Evolutionary conservation across 2,113 vertebrate genomes (phyloP).

Genomic region (Bagarius yarrelli): DNA sequence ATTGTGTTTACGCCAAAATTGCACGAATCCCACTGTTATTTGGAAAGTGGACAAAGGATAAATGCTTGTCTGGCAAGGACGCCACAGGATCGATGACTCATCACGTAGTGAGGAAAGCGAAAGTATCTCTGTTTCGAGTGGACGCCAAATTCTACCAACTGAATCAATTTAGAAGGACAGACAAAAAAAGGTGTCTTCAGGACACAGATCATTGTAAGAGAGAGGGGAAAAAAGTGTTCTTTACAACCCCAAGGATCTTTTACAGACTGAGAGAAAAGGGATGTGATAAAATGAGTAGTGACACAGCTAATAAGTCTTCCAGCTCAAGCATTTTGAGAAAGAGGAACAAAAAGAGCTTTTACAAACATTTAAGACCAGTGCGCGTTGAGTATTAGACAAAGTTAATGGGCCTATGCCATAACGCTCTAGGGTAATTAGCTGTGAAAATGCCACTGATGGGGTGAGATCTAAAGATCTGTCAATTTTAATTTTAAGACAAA

Average conservation of each 20-base stretch:
- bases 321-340: background rate
- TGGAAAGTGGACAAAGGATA: conserved; percentile 20
- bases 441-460: background rate
- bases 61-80: conserved; percentile 24
- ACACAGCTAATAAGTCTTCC: conserved; percentile 24
- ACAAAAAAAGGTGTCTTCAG: conserved; percentile 23
- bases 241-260: conserved; percentile 7
- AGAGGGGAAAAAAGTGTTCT: background rate
- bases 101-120: conserved; percentile 16
- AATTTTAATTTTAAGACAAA: conserved; percentile 15
- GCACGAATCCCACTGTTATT: conserved; percentile 10
- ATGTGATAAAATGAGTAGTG: conserved; percentile 18
- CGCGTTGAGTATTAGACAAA: background rate
- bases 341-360: background rate
- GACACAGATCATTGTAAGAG: conserved; percentile 35
- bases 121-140: conserved; percentile 5
- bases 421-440: conserved; percentile 11
- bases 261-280: background rate
- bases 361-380: background rate
- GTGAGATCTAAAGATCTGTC: conserved; percentile 30
- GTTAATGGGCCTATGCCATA: conserved; percentile 22
- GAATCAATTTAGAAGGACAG: conserved; percentile 28
- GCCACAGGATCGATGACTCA: conserved; percentile 23
- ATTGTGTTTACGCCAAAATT: background rate
- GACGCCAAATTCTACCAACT: conserved; percentile 26